Evolutionary conservation across 2,113 vertebrate genomes (phyloP).

Genomic region (Brachyhypopomus occidentalis): DNA sequence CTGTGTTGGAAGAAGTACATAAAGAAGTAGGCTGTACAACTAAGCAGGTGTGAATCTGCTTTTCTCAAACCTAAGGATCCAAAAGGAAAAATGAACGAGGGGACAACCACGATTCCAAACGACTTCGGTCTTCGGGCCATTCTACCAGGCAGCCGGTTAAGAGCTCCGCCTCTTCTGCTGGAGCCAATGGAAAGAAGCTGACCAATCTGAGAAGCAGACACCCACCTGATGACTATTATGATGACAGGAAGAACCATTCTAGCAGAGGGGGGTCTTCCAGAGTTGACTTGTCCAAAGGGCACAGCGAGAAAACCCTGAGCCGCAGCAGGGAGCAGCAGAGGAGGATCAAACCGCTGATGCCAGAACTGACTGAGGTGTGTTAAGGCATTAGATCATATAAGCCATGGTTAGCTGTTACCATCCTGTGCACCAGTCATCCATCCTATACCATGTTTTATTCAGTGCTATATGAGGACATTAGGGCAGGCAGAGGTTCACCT

Average conservation of each 20-base stretch:
- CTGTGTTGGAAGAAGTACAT: neutral
- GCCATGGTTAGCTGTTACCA: neutral
- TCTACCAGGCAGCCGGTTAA: constrained; percentile 79
- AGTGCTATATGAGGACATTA: too few relatives aligned
- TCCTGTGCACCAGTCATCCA: too few relatives aligned
- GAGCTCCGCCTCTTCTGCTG: constrained; percentile 77
- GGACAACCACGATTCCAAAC: constrained; percentile 82
- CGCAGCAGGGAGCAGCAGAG: constrained; percentile 84
- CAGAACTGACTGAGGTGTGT: constrained; percentile 69
- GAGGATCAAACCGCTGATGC: constrained; percentile 80
- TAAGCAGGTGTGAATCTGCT: neutral
- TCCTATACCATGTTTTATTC: too few relatives aligned
- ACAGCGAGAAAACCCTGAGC: constrained; percentile 77
- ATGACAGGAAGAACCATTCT: constrained; percentile 82
- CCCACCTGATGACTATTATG: constrained; percentile 82
- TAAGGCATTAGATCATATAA: neutral
- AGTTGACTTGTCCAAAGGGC: constrained; percentile 78
- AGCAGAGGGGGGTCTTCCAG: constrained; percentile 71
- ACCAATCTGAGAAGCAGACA: constrained; percentile 74
- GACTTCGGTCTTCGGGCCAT: constrained; percentile 84
- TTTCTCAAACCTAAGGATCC: constrained; percentile 74
- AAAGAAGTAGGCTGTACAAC: neutral
- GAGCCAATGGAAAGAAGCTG: constrained; percentile 81
- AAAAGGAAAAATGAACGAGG: constrained; percentile 92
- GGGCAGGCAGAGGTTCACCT: too few relatives aligned